Evolutionary conservation across 2,888 invertebrate species (phyloP).

Genomic region (Labia minor): DNA sequence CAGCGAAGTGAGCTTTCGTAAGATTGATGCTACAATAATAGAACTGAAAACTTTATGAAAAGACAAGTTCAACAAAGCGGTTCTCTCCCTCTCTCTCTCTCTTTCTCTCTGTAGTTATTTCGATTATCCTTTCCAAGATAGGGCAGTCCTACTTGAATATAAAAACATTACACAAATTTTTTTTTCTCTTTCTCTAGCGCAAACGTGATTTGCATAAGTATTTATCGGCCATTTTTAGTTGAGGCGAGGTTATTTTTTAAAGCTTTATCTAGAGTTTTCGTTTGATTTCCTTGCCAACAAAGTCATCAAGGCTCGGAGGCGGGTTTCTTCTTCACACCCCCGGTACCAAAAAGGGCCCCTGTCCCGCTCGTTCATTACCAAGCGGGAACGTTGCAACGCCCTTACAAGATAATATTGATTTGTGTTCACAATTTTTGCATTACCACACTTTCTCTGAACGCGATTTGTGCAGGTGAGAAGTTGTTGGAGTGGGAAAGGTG

Average conservation of each 20-base stretch:
- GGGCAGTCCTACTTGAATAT: background rate
- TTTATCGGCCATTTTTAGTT: background rate
- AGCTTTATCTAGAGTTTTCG: constrained; percentile 21
- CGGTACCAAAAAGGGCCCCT: background rate
- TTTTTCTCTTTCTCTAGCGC: background rate
- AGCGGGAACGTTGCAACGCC: no score
- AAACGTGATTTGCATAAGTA: background rate
- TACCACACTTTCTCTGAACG: no score
- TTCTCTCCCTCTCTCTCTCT: background rate
- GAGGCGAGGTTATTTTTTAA: constrained; percentile 8
- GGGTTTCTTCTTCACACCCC: background rate
- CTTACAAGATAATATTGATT: background rate
- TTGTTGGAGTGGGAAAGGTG: no score
- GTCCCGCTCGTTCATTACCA: background rate
- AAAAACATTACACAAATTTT: background rate
- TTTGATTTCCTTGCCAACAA: constrained; percentile 26
- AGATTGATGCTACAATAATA: constrained; percentile 1
- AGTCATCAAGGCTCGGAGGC: constrained; percentile 20
- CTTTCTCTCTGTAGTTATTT: background rate
- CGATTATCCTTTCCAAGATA: no score
- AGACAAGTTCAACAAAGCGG: constrained; percentile 1
- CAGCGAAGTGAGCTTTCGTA: background rate
- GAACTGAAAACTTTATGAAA: background rate
- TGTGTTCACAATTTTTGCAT: background rate
- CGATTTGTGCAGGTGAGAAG: no score